phyloP scores from a whole-genome alignment of 2,113 vertebrate genomes.

The Tinamus guttatus region DNA sequence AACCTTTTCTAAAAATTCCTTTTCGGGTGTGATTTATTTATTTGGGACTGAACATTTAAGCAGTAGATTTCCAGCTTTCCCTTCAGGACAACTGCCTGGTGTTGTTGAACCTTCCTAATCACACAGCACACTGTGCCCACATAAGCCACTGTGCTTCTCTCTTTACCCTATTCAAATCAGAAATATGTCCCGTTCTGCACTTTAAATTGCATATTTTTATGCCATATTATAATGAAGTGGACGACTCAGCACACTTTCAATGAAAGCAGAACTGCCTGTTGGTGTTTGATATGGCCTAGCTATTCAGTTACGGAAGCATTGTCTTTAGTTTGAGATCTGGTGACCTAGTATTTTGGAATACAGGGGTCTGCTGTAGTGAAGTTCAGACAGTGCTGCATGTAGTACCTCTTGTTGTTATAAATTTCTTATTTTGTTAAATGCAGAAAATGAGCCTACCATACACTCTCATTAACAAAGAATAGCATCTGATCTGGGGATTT shows the following conservation, averaged over 20 bases:
- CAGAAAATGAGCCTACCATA: not conserved
- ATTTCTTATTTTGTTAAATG: not conserved
- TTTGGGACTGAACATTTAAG: not conserved
- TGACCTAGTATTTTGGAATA: not conserved
- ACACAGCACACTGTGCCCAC: not conserved
- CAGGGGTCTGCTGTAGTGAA: not conserved
- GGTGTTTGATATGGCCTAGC: not conserved
- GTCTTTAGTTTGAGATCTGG: not conserved
- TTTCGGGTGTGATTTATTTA: not conserved
- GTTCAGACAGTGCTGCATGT: not conserved
- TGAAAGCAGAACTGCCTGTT: not conserved
- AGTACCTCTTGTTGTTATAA: not conserved
- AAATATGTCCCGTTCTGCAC: not conserved
- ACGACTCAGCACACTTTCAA: not conserved
- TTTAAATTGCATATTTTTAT: not conserved
- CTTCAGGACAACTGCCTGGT: not conserved
- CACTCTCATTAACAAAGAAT: not conserved
- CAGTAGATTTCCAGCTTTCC: not conserved
- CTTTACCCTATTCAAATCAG: not conserved
- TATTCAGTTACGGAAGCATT: not conserved
- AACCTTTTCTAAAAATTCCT: not conserved
- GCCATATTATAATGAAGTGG: not conserved
- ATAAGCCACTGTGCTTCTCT: not conserved
- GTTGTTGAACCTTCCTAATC: not conserved
- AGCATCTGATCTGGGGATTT: not conserved